These are phyloP conservation scores for Apodemus speciosus DNA, from an alignment of 2,113 vertebrate species.

Conservation along the genomic window DNA sequence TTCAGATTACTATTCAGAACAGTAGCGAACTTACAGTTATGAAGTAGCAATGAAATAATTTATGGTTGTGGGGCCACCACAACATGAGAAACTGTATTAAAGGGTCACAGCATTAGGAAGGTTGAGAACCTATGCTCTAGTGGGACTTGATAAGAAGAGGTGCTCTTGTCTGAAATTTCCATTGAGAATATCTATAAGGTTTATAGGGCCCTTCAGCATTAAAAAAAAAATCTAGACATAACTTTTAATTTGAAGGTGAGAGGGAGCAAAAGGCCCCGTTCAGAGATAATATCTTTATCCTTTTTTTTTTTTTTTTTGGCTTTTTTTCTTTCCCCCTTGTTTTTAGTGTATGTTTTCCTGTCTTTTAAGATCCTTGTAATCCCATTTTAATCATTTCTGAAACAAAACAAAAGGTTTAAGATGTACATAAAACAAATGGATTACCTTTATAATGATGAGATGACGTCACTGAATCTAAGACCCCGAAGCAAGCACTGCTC, in stretches of 20 bases:
- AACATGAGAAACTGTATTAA: neutral
- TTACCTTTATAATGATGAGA: neutral
- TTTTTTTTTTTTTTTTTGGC: neutral
- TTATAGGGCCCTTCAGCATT: neutral
- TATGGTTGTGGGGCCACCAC: neutral
- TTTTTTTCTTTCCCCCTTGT: too few species aligned
- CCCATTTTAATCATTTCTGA: neutral
- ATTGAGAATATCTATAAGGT: neutral
- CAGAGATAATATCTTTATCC: neutral
- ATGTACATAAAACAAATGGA: conserved; percentile 3
- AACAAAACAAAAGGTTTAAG: neutral
- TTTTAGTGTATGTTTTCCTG: neutral
- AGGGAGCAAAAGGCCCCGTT: neutral
- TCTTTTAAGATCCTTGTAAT: conserved; percentile 6
- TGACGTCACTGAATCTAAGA: neutral
- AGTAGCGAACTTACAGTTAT: neutral
- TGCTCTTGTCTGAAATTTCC: conserved; percentile 3
- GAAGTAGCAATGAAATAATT: neutral
- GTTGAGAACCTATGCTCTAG: neutral
- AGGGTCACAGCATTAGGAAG: neutral
- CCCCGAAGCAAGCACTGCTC: neutral
- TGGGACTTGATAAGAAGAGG: neutral
- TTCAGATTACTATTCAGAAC: neutral
- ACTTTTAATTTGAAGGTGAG: conserved; percentile 29
- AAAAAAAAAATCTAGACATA: neutral